Conservation (phyloP, 2,113 vertebrate genomes). For the Apodemus sylvaticus region DNA sequence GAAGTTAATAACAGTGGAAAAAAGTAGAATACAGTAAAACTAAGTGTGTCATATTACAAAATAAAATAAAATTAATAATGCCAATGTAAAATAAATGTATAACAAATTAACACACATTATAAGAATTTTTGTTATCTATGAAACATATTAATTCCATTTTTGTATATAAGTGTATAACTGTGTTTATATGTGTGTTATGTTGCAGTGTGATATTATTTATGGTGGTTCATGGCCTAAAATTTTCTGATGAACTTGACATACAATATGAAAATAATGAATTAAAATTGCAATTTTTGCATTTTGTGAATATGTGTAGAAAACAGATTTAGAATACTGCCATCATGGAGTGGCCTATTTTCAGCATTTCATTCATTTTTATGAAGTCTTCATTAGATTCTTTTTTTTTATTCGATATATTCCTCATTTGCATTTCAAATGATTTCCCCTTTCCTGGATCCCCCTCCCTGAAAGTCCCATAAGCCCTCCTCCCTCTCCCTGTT, state of each 20-base stretch:
- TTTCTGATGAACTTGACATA: neutral
- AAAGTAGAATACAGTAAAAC: no score
- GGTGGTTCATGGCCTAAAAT: neutral
- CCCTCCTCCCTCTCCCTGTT: no score
- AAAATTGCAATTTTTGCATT: neutral
- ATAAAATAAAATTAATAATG: neutral
- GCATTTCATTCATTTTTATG: neutral
- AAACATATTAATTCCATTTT: neutral
- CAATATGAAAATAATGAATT: neutral
- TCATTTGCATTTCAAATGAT: no score
- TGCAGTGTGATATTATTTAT: neutral
- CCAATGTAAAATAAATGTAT: no score
- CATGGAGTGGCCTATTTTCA: neutral
- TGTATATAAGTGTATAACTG: neutral
- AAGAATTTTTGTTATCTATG: neutral
- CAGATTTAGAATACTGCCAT: neutral
- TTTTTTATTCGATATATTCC: no score
- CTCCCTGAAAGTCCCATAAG: no score
- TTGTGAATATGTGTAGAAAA: constrained; percentile 14
- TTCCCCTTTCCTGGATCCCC: no score
- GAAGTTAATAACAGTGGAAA: no score
- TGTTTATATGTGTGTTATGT: neutral
- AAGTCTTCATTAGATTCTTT: neutral
- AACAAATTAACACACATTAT: neutral
- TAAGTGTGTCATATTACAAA: neutral